Evolutionary conservation across 2,888 invertebrate genomes (phyloP).

Genomic region (Drosophila niveifrons): DNA sequence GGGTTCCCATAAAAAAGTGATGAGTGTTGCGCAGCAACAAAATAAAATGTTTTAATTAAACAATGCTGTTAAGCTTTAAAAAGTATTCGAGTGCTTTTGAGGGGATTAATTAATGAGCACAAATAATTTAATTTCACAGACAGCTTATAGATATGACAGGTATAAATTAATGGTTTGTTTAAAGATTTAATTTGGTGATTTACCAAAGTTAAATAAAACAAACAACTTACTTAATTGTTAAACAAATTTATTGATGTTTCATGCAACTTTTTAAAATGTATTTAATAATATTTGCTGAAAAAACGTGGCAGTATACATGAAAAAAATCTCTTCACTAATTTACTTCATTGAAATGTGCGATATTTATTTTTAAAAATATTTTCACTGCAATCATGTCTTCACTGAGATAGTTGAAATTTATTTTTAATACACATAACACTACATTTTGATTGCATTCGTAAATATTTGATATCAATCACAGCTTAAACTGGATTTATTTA

Average conservation of each 20-base stretch:
- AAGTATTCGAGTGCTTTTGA: background rate
- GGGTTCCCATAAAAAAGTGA: constrained; percentile 4
- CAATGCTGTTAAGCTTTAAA: background rate
- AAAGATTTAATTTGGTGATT: too few species aligned
- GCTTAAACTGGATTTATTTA: background rate
- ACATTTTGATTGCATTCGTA: background rate
- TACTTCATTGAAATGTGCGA: too few species aligned
- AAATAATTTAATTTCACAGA: background rate
- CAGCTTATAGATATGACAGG: background rate
- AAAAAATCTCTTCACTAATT: too few species aligned
- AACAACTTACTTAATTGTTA: too few species aligned
- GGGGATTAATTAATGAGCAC: constrained; percentile 1
- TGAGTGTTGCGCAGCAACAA: background rate
- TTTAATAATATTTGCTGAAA: background rate
- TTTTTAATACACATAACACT: background rate
- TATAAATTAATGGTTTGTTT: background rate
- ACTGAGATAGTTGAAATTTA: background rate
- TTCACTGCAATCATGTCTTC: background rate
- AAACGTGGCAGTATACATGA: too few species aligned
- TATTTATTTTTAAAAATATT: background rate
- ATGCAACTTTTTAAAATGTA: background rate
- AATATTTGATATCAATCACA: background rate
- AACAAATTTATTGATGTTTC: too few species aligned
- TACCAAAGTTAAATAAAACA: too few species aligned
- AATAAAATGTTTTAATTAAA: background rate